phyloP scores from a whole-genome alignment of 2,888 invertebrate genomes.

The Steromphala cineraria region DNA sequence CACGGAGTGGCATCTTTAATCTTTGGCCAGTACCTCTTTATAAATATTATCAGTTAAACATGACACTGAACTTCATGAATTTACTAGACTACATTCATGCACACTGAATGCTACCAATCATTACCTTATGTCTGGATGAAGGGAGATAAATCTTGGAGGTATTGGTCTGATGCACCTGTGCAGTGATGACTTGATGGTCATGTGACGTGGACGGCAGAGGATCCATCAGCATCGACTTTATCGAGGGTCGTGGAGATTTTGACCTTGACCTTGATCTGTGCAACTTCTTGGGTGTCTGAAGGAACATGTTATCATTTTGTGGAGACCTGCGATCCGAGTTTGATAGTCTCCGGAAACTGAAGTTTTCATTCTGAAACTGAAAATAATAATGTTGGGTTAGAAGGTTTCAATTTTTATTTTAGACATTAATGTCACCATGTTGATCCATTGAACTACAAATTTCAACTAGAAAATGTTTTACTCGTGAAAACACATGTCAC shows the following conservation, averaged over 20 bases:
- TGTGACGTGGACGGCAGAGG: conserved; percentile 9
- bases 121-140: not conserved
- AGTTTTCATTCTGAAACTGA: not conserved
- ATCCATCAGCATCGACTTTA: conserved; percentile 1
- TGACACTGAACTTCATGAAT: too few species aligned
- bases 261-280: conserved; percentile 28
- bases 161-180: conserved; percentile 44
- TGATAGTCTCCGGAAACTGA: not conserved
- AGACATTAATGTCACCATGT: too few species aligned
- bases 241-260: conserved; percentile 22
- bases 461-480: too few species aligned
- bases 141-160: not conserved
- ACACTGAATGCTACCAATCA: too few species aligned
- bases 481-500: too few species aligned
- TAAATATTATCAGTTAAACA: too few species aligned
- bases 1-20: too few species aligned
- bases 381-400: not conserved
- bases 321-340: not conserved
- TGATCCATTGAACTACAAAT: too few species aligned
- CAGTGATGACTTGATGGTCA: conserved; percentile 34
- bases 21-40: too few species aligned
- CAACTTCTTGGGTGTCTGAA: not conserved
- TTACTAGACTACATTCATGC: too few species aligned
- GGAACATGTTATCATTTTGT: not conserved
- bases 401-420: not conserved